Base-by-base conservation (phyloP, 2,113 vertebrate species). In the Bothrops jararaca region DNA sequence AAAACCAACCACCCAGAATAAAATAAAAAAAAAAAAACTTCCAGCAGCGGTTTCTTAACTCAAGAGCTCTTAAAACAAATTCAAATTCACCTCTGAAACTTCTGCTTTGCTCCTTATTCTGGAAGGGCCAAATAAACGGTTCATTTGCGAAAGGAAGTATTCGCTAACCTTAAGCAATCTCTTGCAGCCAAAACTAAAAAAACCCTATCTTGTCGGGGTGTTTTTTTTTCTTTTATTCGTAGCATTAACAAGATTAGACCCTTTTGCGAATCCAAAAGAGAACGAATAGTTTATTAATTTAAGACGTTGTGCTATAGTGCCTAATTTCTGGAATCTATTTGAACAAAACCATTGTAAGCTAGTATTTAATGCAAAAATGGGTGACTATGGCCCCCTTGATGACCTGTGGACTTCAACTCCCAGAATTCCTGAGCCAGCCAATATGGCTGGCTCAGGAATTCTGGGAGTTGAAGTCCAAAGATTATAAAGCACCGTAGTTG, bases 1-100 rank as follows among this genome's bases (percentile, higher is more conserved):
- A 94, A 94, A 80, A 45, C n/a, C n/a, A n/a, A n/a, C n/a, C n/a
- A 92, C 96, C 97, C 94, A 95, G 96, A 96, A 97, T 93, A 95
- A 95, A 96, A 95, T 89, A 94, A 94, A 94, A 60, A 93, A 94
- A n/a, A 94, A 94, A 94, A 52, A 94, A 86, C 8, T 69, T 93
- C 1, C 50, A 86, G 34, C 94, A 90, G 96, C 85, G 90, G 60
- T 88, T 95, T 54, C 91, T 95, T 88, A 95, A 39, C 53, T 93
- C 10, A 90, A 50, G 91, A 96, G 94, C 93, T 96, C 90, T 95
- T 93, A 89, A 91, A 95, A 96, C 22, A 91, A 95, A 95, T 85
- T 90, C 92, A 94, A 50, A 89, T 95, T 97, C 92, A 95, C 92
- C 96, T 88, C 87, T 93, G 12, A 24, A 18, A 20, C 57, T 24